Conservation (phyloP, 2,113 vertebrate genomes). For the Myotis brandtii region DNA sequence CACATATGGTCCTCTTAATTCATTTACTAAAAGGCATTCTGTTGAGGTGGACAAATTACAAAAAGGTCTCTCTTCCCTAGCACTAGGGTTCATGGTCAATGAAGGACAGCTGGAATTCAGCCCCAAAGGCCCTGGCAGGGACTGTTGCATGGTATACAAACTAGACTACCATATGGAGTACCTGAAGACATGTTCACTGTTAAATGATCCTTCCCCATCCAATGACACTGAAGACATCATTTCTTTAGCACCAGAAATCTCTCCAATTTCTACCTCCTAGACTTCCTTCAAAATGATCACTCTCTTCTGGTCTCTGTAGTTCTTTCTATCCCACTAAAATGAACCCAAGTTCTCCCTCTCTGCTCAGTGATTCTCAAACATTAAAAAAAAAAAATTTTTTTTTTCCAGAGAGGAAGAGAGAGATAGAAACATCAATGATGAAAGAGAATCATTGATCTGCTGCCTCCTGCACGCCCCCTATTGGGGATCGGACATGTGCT, state of each 20-base stretch:
- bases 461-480: too few species aligned
- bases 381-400: background rate
- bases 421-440: too few species aligned
- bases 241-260: constrained; percentile 43
- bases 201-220: background rate
- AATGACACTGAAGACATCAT: background rate
- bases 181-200: background rate
- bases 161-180: background rate
- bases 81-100: background rate
- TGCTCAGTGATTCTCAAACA: background rate
- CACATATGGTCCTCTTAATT: background rate
- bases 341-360: background rate
- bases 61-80: background rate
- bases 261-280: background rate
- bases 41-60: constrained; percentile 8
- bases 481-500: too few species aligned
- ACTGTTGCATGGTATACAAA: background rate
- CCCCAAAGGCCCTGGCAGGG: background rate
- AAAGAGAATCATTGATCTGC: too few species aligned
- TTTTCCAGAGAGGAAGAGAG: too few species aligned
- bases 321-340: background rate
- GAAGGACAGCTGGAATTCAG: background rate
- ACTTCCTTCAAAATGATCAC: background rate
- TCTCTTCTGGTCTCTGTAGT: constrained; percentile 8
- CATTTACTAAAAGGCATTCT: constrained; percentile 13